Evolutionary conservation across 2,888 invertebrate genomes (phyloP), one percentile per base, ranked within the genome.

Genomic region (Acanthosepion esculentum): DNA sequence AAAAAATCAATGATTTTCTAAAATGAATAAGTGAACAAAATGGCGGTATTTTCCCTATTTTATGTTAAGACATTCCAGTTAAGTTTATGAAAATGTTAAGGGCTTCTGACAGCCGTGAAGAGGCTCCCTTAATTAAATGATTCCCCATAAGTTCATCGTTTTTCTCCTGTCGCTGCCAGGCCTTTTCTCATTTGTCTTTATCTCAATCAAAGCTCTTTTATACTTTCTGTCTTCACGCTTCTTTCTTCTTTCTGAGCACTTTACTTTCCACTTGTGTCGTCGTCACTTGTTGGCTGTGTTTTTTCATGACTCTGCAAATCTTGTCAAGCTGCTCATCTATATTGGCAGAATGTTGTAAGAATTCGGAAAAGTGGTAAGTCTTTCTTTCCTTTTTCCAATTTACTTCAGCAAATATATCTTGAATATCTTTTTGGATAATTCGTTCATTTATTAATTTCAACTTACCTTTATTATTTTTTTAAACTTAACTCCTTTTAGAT

Each of bases 41-140:
- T 78, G 78, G n/a, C n/a, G n/a, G n/a, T n/a, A 33, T 78, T n/a
- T 78, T 78, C 78, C n/a, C n/a, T 33, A 78, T 78, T 78, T 78
- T 33, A 78, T 78, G n/a, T 10, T n/a, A 33, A 78, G 78, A 12
- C n/a, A 78, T 78, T 33, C 23, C n/a, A 78, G 78, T 78, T 78
- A 5, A 78, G 78, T 78, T 78, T 78, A 78, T 78, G n/a, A 33
- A 33, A 78, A 33, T 33, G 78, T 78, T 78, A 78, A 78, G 78
- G 78, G 78, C 15, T 78, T 78, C 78, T 78, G 78, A 78, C 78
- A 78, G 78, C 78, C 18, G 78, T 78, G 78, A 78, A 78, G 78
- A 78, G n/a, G 78, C n/a, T 78, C 78, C 78, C 78, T 78, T 78
- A 78, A 78, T 78, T 78, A 78, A 78, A 78, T 78, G 78, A 78